Percentiles rank a stretch among this genome's conserved stretches.
These are phyloP conservation scores for Ophthalmotilapia sp. DNA, from an alignment of 2,113 vertebrate species.

Conservation along the genomic window DNA sequence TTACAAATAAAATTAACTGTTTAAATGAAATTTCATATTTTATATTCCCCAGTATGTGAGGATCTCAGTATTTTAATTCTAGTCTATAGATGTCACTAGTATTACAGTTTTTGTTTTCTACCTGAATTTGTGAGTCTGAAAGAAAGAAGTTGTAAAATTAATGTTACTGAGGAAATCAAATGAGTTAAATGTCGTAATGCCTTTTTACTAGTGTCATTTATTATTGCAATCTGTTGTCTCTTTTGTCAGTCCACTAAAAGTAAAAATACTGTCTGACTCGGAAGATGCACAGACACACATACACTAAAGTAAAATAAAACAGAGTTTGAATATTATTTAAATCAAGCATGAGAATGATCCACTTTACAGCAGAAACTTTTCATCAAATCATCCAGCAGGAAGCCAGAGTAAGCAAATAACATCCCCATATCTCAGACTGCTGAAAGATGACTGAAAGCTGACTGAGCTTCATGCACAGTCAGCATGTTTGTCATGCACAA, in stretches of 20 bases:
- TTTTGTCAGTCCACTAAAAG: neutral
- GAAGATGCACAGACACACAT: neutral
- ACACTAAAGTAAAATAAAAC: neutral
- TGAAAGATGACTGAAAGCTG: neutral
- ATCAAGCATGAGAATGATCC: neutral
- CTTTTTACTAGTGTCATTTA: fast-evolving
- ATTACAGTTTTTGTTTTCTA: neutral
- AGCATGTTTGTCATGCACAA: neutral
- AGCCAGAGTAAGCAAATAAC: neutral
- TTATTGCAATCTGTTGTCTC: neutral
- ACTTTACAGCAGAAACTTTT: neutral
- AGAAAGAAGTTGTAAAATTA: neutral
- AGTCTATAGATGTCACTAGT: neutral
- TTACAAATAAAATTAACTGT: neutral
- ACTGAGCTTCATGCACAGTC: neutral
- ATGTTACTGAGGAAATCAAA: neutral
- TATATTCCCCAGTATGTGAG: neutral
- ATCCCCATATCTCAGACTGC: neutral
- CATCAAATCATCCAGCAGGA: neutral
- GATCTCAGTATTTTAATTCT: neutral
- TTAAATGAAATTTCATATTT: neutral
- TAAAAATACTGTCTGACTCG: fast-evolving
- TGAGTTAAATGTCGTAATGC: neutral
- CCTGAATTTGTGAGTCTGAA: neutral
- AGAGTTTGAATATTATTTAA: neutral